Percentiles rank a stretch among this genome's conserved stretches.
Evolutionary conservation across 2,797 vertebrate species (phyloP).

Genomic region (Argya squamiceps): DNA sequence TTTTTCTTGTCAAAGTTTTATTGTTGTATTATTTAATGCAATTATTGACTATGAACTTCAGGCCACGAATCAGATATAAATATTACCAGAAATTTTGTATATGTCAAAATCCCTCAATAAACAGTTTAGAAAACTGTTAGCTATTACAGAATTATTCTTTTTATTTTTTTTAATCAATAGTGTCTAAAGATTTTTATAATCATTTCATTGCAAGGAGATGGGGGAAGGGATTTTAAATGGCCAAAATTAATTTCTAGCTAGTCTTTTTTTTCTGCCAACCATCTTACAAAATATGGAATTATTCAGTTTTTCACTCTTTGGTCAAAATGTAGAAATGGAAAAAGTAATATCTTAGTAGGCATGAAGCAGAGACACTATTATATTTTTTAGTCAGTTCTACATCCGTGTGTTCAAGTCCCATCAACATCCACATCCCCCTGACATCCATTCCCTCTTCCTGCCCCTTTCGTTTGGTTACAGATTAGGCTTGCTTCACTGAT

Average conservation of each 20-base stretch:
- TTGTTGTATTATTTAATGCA: slow-evolving; percentile 4
- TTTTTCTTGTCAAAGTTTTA: not conserved
- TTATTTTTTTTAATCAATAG: not conserved
- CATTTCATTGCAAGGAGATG: not conserved
- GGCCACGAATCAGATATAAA: not conserved
- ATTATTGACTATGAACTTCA: slow-evolving; percentile 6
- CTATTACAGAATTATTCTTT: not conserved
- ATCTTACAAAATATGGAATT: not conserved
- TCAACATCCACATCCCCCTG: rapidly evolving
- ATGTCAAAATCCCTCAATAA: not conserved
- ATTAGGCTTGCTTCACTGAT: not conserved
- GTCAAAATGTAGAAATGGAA: not conserved
- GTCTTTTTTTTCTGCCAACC: not conserved
- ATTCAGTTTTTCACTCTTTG: not conserved
- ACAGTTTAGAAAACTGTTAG: not conserved
- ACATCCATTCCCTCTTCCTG: not conserved
- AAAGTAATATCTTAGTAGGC: not conserved
- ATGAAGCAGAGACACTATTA: not conserved
- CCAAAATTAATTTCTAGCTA: not conserved
- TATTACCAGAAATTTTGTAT: not conserved
- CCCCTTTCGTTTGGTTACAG: not conserved
- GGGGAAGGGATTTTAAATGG: not conserved
- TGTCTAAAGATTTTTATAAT: not conserved
- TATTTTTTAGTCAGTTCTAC: not conserved
- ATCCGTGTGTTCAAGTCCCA: not conserved